phyloP scores from a whole-genome alignment of 2,113 vertebrate species.

The Aldabrachelys gigantea region DNA sequence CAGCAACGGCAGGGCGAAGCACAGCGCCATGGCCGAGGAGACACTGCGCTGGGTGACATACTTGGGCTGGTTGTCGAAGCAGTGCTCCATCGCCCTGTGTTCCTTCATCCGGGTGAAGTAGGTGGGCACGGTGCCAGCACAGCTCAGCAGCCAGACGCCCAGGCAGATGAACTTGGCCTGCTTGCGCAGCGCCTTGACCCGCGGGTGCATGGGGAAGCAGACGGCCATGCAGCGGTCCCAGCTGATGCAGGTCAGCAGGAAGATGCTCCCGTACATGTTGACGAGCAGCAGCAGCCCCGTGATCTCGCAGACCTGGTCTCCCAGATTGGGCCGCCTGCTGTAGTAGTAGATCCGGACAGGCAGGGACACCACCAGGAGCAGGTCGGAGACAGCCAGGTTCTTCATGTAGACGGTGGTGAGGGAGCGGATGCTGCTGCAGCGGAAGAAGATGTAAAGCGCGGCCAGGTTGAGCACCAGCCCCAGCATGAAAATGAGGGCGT shows the following conservation, averaged over 20 bases:
- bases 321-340: not conserved
- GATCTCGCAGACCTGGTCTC: not conserved
- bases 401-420: conserved; percentile 80
- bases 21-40: conserved; percentile 40
- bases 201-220: not conserved
- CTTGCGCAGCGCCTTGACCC: not conserved
- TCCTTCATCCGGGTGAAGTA: not conserved
- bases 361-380: conserved; percentile 72
- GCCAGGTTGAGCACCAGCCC: conserved; percentile 2
- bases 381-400: conserved; percentile 76
- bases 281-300: conserved; percentile 69
- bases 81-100: not conserved
- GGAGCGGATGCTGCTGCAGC: not conserved
- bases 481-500: not conserved
- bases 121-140: conserved; percentile 57
- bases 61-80: conserved; percentile 58
- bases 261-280: conserved; percentile 84
- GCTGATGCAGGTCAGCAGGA: conserved; percentile 78
- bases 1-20: conserved; percentile 72
- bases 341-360: conserved; percentile 74
- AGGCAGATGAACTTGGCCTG: conserved; percentile 58
- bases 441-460: not conserved
- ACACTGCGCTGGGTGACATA: conserved; percentile 27
- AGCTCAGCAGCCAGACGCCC: conserved; percentile 60
- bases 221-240: conserved; percentile 58